Evolutionary conservation across 2,113 vertebrate species (phyloP), one percentile per base, ranked within the genome.

Genomic region (Dascyllus trimaculatus): DNA sequence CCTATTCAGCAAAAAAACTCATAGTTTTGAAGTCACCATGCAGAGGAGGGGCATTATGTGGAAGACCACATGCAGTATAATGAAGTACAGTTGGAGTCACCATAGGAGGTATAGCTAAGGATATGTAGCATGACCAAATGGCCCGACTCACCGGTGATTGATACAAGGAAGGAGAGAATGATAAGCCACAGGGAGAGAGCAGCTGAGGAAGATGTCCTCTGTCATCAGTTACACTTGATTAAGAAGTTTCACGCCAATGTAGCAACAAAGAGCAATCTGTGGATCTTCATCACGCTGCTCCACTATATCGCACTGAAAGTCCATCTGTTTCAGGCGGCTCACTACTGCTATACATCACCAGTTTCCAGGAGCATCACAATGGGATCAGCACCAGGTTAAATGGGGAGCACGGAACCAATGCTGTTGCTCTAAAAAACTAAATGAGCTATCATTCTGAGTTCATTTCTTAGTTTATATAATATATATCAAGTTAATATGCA

Each of bases 151-250:
- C 40, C 81, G 71, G 83, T 89, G 91, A 94, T 84, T 89, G 92
- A 93, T 92, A 71, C 26, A 53, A 57, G 59, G 57, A 79, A 75
- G 38, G 45, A 77, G 57, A 75, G 75, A 79, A 75, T 58, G 68
- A 80, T 69, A 67, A 67, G 76, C 85, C 84, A 53, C 29, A 32
- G 84, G 70, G 89, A 90, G 78, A 69, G 69, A 88, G 70, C 75
- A 89, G 85, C 91, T 93, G 91, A 90, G 82, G 71, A 90, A 82
- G 68, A 86, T 21, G 53, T 86, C 76, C 56, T 77, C 58, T 67
- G 80, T 87, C 86, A 91, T 88, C 84, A 87, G 83, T 86, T 91
- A 89, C 91, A 90, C 78, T 81, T 88, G 80, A 93, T 86, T 89
- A 90, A 84, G 81, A 88, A 83, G 67, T 62, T 82, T 64, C 82